phyloP scores from a whole-genome alignment of 2,113 vertebrate genomes.

The Phyllopteryx taeniolatus region DNA sequence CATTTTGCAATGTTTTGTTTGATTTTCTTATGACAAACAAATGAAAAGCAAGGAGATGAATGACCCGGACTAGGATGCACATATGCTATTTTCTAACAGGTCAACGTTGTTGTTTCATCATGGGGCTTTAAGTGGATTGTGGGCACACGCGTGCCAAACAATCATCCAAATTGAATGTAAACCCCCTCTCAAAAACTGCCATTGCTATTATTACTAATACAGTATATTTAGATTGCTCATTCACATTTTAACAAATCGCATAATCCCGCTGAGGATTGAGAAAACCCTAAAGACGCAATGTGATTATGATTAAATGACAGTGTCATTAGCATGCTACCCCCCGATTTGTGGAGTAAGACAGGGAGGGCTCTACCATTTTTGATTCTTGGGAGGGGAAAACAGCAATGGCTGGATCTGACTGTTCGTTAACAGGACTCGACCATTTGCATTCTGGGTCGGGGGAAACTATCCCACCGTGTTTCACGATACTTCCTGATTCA shows the following conservation, averaged over 20 bases:
- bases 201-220: constrained; percentile 13
- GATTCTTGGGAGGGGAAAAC: too few relatives aligned
- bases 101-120: constrained; percentile 45
- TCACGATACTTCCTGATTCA: too few relatives aligned
- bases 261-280: constrained; percentile 77
- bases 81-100: constrained; percentile 39
- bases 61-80: constrained; percentile 1
- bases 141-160: constrained; percentile 17
- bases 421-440: too few relatives aligned
- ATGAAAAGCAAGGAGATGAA: constrained; percentile 51
- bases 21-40: constrained; percentile 31
- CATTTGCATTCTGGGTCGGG: too few relatives aligned
- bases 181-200: constrained; percentile 9
- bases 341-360: neutral
- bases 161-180: constrained; percentile 66
- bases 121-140: constrained; percentile 11
- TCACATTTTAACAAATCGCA: constrained; percentile 59
- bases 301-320: constrained; percentile 66
- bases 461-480: too few relatives aligned
- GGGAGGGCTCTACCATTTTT: too few relatives aligned
- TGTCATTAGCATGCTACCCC: constrained; percentile 30
- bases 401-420: too few relatives aligned
- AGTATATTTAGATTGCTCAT: constrained; percentile 49
- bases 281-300: constrained; percentile 77
- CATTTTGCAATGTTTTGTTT: neutral